Evolutionary conservation across 2,113 vertebrate genomes (phyloP).

Genomic region (Sorex araneus): DNA sequence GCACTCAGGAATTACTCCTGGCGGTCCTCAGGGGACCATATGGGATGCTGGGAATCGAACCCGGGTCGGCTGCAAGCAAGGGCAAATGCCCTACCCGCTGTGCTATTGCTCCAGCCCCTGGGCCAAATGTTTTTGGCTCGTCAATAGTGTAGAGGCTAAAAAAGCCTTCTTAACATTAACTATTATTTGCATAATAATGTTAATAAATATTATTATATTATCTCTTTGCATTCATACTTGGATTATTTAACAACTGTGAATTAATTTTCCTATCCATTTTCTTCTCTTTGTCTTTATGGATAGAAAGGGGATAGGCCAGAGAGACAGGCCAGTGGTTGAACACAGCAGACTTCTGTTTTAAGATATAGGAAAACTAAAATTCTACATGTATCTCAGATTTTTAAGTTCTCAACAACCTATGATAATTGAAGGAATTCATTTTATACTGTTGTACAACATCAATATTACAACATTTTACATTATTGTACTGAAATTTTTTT

Average conservation of each 20-base stretch:
- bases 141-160: not conserved
- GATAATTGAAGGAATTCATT: no score
- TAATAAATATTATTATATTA: no score
- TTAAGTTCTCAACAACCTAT: not conserved
- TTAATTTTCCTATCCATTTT: not conserved
- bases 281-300: slow-evolving; percentile 5
- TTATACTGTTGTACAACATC: no score
- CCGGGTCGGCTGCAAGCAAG: no score
- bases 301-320: slow-evolving; percentile 42
- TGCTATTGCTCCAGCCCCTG: no score
- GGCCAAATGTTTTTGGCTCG: not conserved
- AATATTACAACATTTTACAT: no score
- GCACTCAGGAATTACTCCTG: no score
- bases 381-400: not conserved
- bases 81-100: no score
- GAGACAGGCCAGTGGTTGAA: not conserved
- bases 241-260: slow-evolving; percentile 16
- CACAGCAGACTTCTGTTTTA: not conserved
- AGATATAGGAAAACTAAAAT: slow-evolving; percentile 25
- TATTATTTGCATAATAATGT: no score
- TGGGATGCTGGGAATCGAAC: no score
- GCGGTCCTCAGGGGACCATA: no score
- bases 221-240: slow-evolving; percentile 17
- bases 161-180: not conserved
- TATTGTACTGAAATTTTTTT: not conserved